Base-by-base conservation (phyloP, 2,113 vertebrate genomes). In the Okapia johnstoni region DNA sequence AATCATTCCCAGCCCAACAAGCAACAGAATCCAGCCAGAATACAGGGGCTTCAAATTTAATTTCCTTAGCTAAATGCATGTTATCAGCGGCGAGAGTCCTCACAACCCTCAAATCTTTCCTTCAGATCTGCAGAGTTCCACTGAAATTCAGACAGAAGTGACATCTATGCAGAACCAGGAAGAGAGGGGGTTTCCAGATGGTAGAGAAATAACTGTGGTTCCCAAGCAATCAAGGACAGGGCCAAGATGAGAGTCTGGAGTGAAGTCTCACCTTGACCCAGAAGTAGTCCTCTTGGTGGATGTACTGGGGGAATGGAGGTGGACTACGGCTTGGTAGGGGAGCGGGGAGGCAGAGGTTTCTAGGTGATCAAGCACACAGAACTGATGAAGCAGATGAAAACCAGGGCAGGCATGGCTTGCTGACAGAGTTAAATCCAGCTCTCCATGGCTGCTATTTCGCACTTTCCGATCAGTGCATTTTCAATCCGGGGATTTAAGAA, bases 31-130 rank as follows among this genome's bases (percentile, higher is more conserved):
- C 46, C 40, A 90, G 76, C 52, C 21, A 28, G 73, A 58, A 95
- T 3, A 30, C 28, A 40, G 26, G 48, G 28, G 9, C 88, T 87
- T 55, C 76, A 26, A 10, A 33, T 94, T 58, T 46, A 57, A 96
- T 94, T 96, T 96, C 73, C 85, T 97, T 50, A 66, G 92, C 87
- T 93, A 57, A 86, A n/a, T 6, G 60, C 60, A 79, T 17, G 15
- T 43, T 60, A 13, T 57, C 48, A 33, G 46, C 3, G 0, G 7
- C 2, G 25, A 46, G 1, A 70, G 66, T 14, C 13, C 14, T 25
- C 5, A 9, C 5, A 3, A 25, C 5, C 43, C 23, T 86, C n/a
- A 4, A 3, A 52, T 93, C 88, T 61, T 48, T 80, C 33, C 14
- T 2, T 52, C 14, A 48, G 3, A 46, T 85, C 54, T 48, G 52